Evolutionary conservation across 2,797 vertebrate species (phyloP), one percentile per base, ranked within the genome.

Genomic region (Urophycis tenuis): DNA sequence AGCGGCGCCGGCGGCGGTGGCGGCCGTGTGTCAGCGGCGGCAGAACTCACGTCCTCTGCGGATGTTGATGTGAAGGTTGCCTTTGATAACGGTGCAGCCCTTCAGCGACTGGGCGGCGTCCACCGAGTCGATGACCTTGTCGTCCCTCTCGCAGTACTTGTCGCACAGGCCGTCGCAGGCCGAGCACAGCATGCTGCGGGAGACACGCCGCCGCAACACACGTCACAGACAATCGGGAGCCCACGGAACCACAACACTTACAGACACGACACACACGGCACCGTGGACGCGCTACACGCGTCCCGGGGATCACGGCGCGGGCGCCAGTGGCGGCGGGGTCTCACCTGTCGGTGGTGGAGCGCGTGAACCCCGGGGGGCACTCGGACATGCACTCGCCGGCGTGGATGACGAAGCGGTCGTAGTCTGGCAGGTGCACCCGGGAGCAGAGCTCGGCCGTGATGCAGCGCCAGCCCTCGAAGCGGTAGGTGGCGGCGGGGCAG

Each of bases 21-120:
- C 29, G 1, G n/a, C n/a, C 9, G 53, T 73, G 74, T 32, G 78
- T 69, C 11, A 35, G 10, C 12, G 25, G 29, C 22, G 17, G 72
- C 32, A 60, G 81, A 88, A 97, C 98, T 97, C 83, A 99, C 97
- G 96, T 89, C 97, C 98, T 81, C 96, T 93, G n/a, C 96, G 96
- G 92, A 99, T 99, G 90, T 97, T 98, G 89, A 99, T 98, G 78
- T 97, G 93, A 87, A 99, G 89, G 90, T 97, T 97, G 79, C 98
- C 97, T 88, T 93, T 96, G 89, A 98, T 95, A 87, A 99, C 94
- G 0, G 98, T 99, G 89, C 98, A 99, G 78, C 95, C 97, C 89
- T 97, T 95, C 67, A 99, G 92, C 86, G 95, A 95, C 86, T 99
- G 97, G 30, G 97, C 98, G 0, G 97, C 95, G 0, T 96, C 95